Percentiles rank a stretch among this genome's conserved stretches.
These are phyloP conservation scores for Illadopsis cleaveri DNA, from an alignment of 2,113 vertebrate species.

Conservation along the genomic window DNA sequence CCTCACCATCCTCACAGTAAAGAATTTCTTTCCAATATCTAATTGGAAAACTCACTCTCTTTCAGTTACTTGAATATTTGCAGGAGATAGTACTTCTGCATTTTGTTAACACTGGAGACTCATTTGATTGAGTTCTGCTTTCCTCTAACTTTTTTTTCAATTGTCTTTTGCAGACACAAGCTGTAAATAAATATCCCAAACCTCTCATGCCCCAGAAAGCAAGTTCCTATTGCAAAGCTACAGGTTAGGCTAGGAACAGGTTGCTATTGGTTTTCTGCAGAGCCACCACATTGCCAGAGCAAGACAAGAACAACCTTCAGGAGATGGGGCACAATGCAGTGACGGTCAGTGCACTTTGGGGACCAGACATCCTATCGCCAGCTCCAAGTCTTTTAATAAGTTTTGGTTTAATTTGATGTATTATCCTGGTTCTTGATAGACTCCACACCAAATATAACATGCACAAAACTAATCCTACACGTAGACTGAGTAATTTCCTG, in stretches of 20 bases:
- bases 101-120: neutral
- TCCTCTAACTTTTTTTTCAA: neutral
- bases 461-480: neutral
- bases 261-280: neutral
- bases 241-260: neutral
- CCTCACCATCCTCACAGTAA: neutral
- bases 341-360: rapidly evolving
- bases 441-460: neutral
- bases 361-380: neutral
- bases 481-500: neutral
- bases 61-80: neutral
- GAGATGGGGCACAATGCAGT: neutral
- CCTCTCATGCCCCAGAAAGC: neutral
- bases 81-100: neutral
- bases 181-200: neutral
- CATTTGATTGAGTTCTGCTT: neutral
- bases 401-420: neutral
- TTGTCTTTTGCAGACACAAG: neutral
- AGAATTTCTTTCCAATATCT: neutral
- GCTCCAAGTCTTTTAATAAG: neutral
- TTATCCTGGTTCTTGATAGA: neutral
- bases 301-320: neutral
- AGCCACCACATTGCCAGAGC: neutral
- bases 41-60: neutral
- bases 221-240: neutral